Percentiles rank a stretch among this genome's conserved stretches.
These are phyloP conservation scores for Cyprinella venusta DNA, from an alignment of 2,797 vertebrate species.

Conservation along the genomic window DNA sequence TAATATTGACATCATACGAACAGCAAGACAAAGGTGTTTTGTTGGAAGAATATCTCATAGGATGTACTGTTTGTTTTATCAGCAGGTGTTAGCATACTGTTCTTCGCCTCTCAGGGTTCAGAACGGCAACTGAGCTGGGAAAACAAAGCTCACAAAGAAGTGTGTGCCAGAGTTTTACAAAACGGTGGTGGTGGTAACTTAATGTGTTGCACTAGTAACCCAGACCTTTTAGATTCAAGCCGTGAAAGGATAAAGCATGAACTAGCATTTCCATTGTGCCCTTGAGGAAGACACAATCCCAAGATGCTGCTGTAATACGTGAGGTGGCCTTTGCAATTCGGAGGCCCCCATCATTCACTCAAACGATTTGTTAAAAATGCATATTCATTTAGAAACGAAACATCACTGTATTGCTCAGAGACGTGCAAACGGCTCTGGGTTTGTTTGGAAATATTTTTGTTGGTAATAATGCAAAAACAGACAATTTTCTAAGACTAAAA, in stretches of 20 bases:
- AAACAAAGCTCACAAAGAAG: background rate
- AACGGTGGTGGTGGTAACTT: background rate
- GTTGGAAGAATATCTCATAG: background rate
- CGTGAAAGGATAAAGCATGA: background rate
- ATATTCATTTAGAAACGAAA: too few species aligned
- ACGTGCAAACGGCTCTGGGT: too few species aligned
- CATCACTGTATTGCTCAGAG: too few species aligned
- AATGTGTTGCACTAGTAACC: slow-evolving; percentile 12
- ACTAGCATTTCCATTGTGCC: background rate
- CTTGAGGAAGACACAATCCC: background rate
- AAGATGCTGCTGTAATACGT: too few species aligned
- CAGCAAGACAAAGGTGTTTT: background rate
- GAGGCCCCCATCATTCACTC: too few species aligned
- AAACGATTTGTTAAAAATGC: too few species aligned
- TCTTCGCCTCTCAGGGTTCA: background rate
- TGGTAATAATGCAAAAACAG: too few species aligned
- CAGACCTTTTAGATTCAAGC: background rate
- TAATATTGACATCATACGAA: background rate
- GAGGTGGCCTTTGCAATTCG: too few species aligned
- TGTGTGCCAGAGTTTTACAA: background rate
- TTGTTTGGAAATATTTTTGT: too few species aligned
- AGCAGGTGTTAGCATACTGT: background rate
- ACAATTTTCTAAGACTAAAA: too few species aligned
- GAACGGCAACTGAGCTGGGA: background rate
- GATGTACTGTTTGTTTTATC: background rate